These are phyloP conservation scores for Caiman crocodilus DNA, from an alignment of 2,797 vertebrate genomes.

Conservation along the genomic window DNA sequence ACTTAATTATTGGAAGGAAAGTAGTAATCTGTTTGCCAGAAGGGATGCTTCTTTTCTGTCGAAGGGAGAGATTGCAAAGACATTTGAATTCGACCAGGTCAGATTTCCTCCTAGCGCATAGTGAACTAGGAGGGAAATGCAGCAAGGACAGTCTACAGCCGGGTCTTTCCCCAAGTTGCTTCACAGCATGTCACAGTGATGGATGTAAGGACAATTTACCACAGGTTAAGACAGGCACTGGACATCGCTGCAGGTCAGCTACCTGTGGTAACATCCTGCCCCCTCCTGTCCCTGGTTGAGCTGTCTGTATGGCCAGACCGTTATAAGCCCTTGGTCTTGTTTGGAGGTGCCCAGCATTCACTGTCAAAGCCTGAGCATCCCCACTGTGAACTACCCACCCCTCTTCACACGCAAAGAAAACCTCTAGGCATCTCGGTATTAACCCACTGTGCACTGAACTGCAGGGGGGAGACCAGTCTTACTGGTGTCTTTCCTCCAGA, in stretches of 20 bases:
- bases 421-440: neutral
- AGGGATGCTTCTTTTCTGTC: neutral
- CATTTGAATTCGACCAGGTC: neutral
- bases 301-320: too few relatives aligned
- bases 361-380: neutral
- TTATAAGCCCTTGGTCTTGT: neutral
- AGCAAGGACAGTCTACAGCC: neutral
- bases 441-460: neutral
- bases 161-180: neutral
- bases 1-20: neutral
- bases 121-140: neutral
- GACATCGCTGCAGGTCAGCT: too few relatives aligned
- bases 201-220: too few relatives aligned
- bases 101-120: neutral
- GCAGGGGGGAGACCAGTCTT: neutral
- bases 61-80: neutral
- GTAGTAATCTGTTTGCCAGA: neutral
- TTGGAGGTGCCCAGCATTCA: neutral
- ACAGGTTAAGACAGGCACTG: too few relatives aligned
- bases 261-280: too few relatives aligned
- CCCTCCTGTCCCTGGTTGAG: too few relatives aligned
- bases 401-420: neutral
- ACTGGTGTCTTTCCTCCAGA: neutral
- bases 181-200: neutral
- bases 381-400: neutral